Evolutionary conservation across 2,888 invertebrate species (phyloP), one percentile per base, ranked within the genome.

Genomic region (Coleophora flavipennella): DNA sequence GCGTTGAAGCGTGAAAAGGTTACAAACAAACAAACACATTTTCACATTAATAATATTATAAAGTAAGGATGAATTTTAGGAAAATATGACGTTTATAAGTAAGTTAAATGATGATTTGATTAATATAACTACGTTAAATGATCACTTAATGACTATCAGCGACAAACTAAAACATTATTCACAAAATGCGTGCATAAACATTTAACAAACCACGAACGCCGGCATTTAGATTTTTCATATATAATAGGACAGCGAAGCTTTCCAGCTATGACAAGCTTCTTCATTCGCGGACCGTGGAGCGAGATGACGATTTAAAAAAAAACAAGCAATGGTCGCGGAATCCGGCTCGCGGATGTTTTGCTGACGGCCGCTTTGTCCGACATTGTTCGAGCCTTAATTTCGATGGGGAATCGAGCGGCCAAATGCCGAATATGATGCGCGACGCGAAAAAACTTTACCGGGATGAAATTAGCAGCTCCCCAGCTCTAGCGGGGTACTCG

Each of bases 341-440:
- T 83, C 79, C 79, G 75, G 81, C 71, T 63, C 67, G 57, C 57
- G 69, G 62, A 80, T 83, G 84, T 83, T 83, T 84, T 83, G 81
- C 70, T 55, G 83, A 83, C 84, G 84, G 83, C 58, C 70, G 84
- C 84, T 84, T 85, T 85, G 83, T 83, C 77, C 60, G 80, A 83
- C 84, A 85, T 85, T 84, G 84, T 83, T 80, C 76, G 67, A 64
- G 70, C 81, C 78, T 83, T 83, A 84, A 84, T 84, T 81, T 81
- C 81, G 77, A 79, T 73, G 80, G 79, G 67, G 75, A 63, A 77
- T 78, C 80, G 78, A 76, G 78, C 73, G 78, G 69, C 62, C 81
- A 77, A 81, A 81, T 80, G 76, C 83, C 84, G 81, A 84, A 83
- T 85, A 83, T 83, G 83, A 83, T 77, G 81, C 79, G 73, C 77